Base-by-base conservation (phyloP, 2,797 vertebrate species). In the Streptopelia turtur region DNA sequence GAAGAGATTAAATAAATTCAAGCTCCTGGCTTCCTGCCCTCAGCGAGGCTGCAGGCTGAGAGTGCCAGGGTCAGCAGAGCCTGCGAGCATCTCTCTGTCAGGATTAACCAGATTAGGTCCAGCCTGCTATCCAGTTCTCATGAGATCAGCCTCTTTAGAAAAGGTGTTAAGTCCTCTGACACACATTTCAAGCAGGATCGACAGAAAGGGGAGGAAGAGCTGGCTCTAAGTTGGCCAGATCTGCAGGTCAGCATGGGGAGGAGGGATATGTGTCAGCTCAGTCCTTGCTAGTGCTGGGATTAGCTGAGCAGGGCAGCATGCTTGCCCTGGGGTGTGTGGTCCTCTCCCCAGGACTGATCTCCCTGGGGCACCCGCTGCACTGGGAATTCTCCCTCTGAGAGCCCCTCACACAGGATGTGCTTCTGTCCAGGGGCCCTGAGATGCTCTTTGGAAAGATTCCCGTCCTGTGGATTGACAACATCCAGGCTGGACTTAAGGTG, bases 91-190 rank as follows among this genome's bases (percentile, higher is more conserved):
- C 97, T 74, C 95, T 93, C 96, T 83, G 78, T 94, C 92, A 71
- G 95, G 97, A 97, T 98, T 97, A 97, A 98, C 97, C 89, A 96
- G 97, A 97, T 98, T 96, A 97, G 83, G 74, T 78, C 85, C 90
- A 79, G 92, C 82, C 93, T 94, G 33, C 97, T 94, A 87, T 95
- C 92, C 97, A 96, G 95, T 87, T 96, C 98, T 97, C 87, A 97
- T 93, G 91, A 96, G 96, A 96, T 97, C 97, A 97, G 97, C 93
- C 96, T 97, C 47, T 23, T 95, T 76, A 77, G 14, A 93, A 98
- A 97, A 96, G 96, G 96, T 97, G 97, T 83, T 92, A 95, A 96
- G 97, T 96, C 90, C 85, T 83, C 83, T 96, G 84, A 43, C 90
- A 87, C 43, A n/a, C 64, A 31, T 35, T 60, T 83, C 14, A 8